Evolutionary conservation across 2,113 vertebrate species (phyloP).

Genomic region (Rhabdornis inornatus): DNA sequence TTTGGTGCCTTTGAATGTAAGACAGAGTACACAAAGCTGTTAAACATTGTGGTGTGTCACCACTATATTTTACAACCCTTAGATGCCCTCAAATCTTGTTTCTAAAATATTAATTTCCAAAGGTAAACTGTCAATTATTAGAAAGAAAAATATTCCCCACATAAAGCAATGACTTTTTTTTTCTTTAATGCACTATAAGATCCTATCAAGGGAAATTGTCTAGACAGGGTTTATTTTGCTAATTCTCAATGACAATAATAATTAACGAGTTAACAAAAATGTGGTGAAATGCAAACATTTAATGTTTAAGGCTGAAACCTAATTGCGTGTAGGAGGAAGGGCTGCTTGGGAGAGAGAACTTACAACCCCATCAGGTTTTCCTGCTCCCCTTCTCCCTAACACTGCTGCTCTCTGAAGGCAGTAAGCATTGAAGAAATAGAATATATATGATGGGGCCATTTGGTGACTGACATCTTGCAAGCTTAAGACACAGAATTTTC

Average conservation of each 20-base stretch:
- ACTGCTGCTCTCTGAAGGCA: not conserved
- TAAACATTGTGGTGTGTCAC: not conserved
- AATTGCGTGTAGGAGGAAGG: not conserved
- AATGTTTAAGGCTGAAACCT: not conserved
- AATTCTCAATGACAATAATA: not conserved
- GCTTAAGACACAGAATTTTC: not conserved
- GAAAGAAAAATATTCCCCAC: conserved; percentile 4
- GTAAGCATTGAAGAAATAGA: not conserved
- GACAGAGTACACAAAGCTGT: not conserved
- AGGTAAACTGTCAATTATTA: not conserved
- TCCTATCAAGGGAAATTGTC: conserved; percentile 18
- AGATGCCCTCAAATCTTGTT: not conserved
- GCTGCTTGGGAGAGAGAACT: not conserved
- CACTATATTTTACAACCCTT: not conserved
- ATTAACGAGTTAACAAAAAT: not conserved
- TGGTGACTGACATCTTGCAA: not conserved
- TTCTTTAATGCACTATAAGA: not conserved
- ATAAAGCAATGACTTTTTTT: not conserved
- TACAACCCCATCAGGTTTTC: not conserved
- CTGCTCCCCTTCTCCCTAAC: not conserved
- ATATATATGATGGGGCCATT: not conserved
- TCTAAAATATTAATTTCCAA: conserved; percentile 4
- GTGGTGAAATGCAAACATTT: not conserved
- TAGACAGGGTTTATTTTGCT: conserved; percentile 30
- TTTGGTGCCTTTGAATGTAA: not conserved